Conservation (phyloP, 2,797 vertebrate genomes). For the Cryptoprocta ferox region DNA sequence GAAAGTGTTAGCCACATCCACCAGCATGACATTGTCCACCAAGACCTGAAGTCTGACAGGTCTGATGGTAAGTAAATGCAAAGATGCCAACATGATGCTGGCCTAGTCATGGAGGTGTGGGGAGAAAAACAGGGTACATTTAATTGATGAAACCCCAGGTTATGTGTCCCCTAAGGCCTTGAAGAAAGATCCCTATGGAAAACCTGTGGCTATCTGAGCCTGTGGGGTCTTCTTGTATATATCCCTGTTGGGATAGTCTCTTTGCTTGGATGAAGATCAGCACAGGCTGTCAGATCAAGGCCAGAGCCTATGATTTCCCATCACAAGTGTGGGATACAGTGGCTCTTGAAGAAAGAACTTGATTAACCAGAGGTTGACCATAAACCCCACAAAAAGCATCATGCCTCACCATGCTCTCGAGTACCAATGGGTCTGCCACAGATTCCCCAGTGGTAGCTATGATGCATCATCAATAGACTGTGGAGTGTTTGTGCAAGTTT, state of each 20-base stretch:
- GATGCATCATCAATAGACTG: background rate
- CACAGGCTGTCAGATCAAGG: background rate
- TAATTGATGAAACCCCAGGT: background rate
- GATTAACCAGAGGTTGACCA: background rate
- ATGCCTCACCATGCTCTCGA: background rate
- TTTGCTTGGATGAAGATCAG: background rate
- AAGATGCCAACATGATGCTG: background rate
- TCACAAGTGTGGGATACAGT: background rate
- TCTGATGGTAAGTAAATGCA: background rate
- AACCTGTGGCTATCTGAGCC: background rate
- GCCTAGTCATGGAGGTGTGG: background rate
- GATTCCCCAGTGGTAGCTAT: background rate
- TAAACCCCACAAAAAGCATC: background rate
- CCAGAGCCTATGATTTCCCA: background rate
- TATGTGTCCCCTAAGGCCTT: background rate
- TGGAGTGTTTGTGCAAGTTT: background rate
- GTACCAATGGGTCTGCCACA: background rate
- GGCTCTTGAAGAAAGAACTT: background rate
- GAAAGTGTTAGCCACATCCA: background rate
- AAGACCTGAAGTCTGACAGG: background rate
- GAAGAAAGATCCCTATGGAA: background rate
- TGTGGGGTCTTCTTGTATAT: background rate
- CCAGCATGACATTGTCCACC: background rate
- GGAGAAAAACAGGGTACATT: background rate
- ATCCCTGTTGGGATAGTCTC: background rate